These are phyloP conservation scores for Lasioglossum zephyrum DNA, from an alignment of 2,888 invertebrate species.

Conservation along the genomic window DNA sequence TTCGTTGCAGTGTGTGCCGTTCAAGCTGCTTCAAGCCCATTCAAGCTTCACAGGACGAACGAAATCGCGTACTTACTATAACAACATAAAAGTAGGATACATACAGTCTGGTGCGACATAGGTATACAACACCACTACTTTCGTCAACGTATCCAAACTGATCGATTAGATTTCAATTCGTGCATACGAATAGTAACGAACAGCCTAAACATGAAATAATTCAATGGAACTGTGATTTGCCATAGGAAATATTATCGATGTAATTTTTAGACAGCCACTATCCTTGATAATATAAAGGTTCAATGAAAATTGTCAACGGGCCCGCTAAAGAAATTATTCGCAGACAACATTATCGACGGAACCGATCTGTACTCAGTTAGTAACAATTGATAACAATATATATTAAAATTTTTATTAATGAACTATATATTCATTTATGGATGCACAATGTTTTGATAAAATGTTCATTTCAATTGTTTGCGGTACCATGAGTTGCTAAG, in stretches of 20 bases:
- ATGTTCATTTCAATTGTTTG: background rate
- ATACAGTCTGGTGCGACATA: background rate
- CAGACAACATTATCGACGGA: background rate
- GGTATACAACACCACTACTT: constrained; percentile 33
- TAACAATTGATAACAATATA: background rate
- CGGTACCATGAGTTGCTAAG: background rate
- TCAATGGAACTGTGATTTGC: background rate
- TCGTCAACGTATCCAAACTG: constrained; percentile 4
- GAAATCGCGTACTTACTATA: constrained; percentile 19
- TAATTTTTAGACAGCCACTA: background rate
- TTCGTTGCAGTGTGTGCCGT: background rate
- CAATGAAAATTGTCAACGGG: background rate
- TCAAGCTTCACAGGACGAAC: background rate
- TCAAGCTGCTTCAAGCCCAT: background rate
- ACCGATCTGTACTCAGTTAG: background rate
- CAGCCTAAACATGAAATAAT: background rate
- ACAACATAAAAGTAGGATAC: constrained; percentile 31
- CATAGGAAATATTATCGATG: background rate
- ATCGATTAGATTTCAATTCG: constrained; percentile 26
- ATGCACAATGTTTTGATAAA: background rate
- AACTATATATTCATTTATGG: background rate
- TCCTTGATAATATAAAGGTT: background rate
- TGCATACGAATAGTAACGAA: background rate
- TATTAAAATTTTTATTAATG: background rate
- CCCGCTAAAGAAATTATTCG: background rate